phyloP scores from a whole-genome alignment of 2,113 vertebrate genomes.

The Toxotes jaculatrix region DNA sequence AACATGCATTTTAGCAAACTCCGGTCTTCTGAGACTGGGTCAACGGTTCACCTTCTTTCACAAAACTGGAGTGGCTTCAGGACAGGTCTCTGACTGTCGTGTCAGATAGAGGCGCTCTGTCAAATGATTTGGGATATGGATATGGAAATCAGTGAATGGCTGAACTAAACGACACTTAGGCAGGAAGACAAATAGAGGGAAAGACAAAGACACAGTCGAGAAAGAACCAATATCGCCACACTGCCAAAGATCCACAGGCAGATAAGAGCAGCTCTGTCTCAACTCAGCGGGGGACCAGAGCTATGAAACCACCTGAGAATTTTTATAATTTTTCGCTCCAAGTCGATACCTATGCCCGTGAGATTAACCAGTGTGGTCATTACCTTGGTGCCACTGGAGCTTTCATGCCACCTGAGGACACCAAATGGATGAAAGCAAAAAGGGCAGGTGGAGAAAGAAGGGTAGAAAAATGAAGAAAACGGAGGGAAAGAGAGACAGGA shows the following conservation, averaged over 20 bases:
- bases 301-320: constrained; percentile 7
- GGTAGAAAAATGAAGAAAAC: not conserved
- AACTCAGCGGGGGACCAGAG: not conserved
- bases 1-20: too few relatives aligned
- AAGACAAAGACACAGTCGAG: not conserved
- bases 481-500: not conserved
- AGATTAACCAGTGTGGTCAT: constrained; percentile 8
- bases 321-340: not conserved
- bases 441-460: not conserved
- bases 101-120: too few relatives aligned
- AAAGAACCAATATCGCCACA: too few relatives aligned
- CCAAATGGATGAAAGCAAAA: not conserved
- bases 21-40: too few relatives aligned
- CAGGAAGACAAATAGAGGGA: not conserved
- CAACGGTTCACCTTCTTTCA: too few relatives aligned
- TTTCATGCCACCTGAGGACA: not conserved
- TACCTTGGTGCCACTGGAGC: not conserved
- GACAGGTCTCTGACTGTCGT: too few relatives aligned
- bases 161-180: not conserved
- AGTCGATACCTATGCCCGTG: not conserved
- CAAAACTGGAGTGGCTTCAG: too few relatives aligned
- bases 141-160: too few relatives aligned
- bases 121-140: too few relatives aligned
- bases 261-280: not conserved
- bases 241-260: not conserved